Conservation (phyloP, 2,888 invertebrate species). For the Chymomyza procnemis region DNA sequence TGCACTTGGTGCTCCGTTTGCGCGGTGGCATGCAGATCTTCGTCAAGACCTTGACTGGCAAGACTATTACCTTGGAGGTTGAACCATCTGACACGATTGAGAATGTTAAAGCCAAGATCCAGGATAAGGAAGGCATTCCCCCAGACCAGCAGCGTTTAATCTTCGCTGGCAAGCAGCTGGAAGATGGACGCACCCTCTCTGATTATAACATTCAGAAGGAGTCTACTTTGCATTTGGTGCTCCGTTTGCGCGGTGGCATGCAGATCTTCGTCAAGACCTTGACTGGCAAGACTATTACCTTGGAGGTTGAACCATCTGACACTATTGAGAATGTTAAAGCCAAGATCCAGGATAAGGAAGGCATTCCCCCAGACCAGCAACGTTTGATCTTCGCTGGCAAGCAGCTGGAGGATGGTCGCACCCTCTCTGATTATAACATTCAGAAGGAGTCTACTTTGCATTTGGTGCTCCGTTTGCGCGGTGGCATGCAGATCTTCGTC, state of each 20-base stretch:
- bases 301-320: slow-evolving; percentile 70
- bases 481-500: slow-evolving; percentile 68
- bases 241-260: slow-evolving; percentile 59
- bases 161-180: slow-evolving; percentile 64
- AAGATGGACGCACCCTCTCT: slow-evolving; percentile 59
- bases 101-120: background rate
- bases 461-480: slow-evolving; percentile 67
- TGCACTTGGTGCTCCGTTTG: slow-evolving; percentile 85
- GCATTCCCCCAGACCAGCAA: slow-evolving; percentile 73
- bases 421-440: slow-evolving; percentile 72
- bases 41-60: slow-evolving; percentile 38
- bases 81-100: background rate
- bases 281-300: slow-evolving; percentile 68
- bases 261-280: background rate
- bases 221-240: slow-evolving; percentile 48
- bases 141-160: slow-evolving; percentile 70
- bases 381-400: slow-evolving; percentile 73
- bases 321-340: slow-evolving; percentile 48
- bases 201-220: slow-evolving; percentile 52
- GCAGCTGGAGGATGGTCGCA: slow-evolving; percentile 71
- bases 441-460: slow-evolving; percentile 72
- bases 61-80: background rate
- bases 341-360: slow-evolving; percentile 64
- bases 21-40: slow-evolving; percentile 48
- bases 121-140: slow-evolving; percentile 57